Conservation (phyloP, 1,140 invertebrate species). For the Heterodera schachtii region DNA sequence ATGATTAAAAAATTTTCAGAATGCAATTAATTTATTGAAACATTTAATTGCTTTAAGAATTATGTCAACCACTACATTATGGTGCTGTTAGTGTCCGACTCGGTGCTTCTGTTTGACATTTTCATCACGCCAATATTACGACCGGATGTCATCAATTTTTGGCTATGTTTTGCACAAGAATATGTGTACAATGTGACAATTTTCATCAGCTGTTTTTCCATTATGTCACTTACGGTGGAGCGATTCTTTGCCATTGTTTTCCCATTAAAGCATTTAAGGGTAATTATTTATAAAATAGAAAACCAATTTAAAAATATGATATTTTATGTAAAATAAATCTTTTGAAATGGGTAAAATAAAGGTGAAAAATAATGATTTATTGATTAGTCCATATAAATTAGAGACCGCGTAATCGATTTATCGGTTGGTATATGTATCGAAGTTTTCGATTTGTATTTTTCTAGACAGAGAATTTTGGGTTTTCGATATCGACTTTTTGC, state of each 20-base stretch:
- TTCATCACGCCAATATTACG: not conserved
- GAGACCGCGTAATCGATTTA: too few species aligned
- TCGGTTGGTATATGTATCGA: too few species aligned
- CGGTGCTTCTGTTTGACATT: not conserved
- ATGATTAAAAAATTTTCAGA: too few species aligned
- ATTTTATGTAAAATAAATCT: too few species aligned
- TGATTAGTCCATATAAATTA: too few species aligned
- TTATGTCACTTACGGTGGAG: not conserved
- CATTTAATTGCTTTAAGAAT: not conserved
- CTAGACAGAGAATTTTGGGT: too few species aligned
- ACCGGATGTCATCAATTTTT: not conserved
- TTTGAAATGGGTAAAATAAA: too few species aligned
- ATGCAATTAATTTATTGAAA: too few species aligned
- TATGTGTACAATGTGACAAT: not conserved
- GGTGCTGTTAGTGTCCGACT: not conserved
- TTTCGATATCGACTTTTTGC: too few species aligned
- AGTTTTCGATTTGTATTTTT: too few species aligned
- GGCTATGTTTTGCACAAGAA: not conserved
- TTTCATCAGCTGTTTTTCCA: constrained; percentile 1
- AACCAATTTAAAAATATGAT: too few species aligned
- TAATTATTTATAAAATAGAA: not conserved
- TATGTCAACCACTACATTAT: not conserved
- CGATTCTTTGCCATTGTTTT: not conserved
- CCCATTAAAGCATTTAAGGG: not conserved
- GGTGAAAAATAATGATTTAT: too few species aligned